phyloP scores from a whole-genome alignment of 2,113 vertebrate genomes.

The Probosciger aterrimus region DNA sequence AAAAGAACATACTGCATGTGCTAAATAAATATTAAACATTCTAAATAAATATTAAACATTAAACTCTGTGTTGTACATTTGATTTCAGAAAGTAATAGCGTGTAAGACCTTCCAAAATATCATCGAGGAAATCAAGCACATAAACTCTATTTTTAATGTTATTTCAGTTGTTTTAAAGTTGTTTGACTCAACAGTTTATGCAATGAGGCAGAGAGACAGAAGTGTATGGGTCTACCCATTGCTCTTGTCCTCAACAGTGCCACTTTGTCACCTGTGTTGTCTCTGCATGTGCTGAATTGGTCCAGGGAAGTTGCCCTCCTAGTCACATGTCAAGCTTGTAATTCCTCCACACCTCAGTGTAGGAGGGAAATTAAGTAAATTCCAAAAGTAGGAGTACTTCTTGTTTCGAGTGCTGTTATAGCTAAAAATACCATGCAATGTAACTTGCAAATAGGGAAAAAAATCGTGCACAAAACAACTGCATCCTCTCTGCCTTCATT shows the following conservation, averaged over 20 bases:
- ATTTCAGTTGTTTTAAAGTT: not conserved
- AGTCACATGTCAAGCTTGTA: not conserved
- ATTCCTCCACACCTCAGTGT: not conserved
- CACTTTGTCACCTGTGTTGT: not conserved
- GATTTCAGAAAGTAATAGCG: not conserved
- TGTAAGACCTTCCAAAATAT: not conserved
- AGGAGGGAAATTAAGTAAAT: not conserved
- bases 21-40: not conserved
- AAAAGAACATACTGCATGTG: not conserved
- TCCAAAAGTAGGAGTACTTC: not conserved
- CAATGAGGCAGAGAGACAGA: not conserved
- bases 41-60: not conserved
- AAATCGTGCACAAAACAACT: not conserved
- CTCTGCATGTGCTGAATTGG: not conserved
- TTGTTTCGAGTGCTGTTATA: not conserved
- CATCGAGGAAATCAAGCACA: not conserved
- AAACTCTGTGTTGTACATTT: not conserved
- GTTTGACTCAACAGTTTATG: not conserved
- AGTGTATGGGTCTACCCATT: not conserved
- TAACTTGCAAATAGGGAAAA: not conserved
- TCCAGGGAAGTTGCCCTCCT: not conserved
- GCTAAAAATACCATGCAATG: not conserved
- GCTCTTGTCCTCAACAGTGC: not conserved
- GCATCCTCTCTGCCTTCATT: not conserved
- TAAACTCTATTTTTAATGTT: not conserved